A percentile compares a stretch with the other conserved stretches of the same genome.
Evolutionary conservation across 2,797 vertebrate species (phyloP).

Genomic region (Taenioides sp.): DNA sequence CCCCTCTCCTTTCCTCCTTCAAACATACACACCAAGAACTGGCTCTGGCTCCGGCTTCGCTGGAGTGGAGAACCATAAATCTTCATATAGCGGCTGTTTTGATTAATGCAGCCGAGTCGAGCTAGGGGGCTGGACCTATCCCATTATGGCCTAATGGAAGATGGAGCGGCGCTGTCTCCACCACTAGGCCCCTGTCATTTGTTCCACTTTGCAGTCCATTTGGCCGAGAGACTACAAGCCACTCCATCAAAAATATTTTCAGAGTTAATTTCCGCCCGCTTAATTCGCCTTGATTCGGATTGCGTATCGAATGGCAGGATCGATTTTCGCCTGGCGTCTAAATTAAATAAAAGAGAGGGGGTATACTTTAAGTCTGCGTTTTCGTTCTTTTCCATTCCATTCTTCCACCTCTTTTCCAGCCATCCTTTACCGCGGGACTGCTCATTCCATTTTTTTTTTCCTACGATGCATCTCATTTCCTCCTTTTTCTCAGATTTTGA

Average conservation of each 20-base stretch:
- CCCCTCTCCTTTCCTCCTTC: slow-evolving; percentile 54
- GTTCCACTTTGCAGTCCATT: slow-evolving; percentile 99
- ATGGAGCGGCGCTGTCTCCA: slow-evolving; percentile 97
- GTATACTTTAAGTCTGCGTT: slow-evolving; percentile 83
- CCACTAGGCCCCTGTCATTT: slow-evolving; percentile 97
- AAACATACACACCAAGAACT: slow-evolving; percentile 75
- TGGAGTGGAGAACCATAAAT: slow-evolving; percentile 94
- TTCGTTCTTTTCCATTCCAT: slow-evolving; percentile 81
- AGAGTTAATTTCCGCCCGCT: slow-evolving; percentile 95
- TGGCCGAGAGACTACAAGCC: slow-evolving; percentile 93
- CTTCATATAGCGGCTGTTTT: slow-evolving; percentile 96
- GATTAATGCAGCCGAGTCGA: slow-evolving; percentile 93
- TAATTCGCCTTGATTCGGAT: slow-evolving; percentile 95
- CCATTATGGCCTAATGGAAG: slow-evolving; percentile 98
- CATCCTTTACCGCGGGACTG: slow-evolving; percentile 72
- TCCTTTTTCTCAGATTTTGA: slow-evolving; percentile 73
- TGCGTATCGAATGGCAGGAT: slow-evolving; percentile 95
- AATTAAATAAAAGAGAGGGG: slow-evolving; percentile 90
- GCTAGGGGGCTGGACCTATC: slow-evolving; percentile 93
- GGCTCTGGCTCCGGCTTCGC: slow-evolving; percentile 80
- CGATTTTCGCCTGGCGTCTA: slow-evolving; percentile 94
- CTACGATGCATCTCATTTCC: slow-evolving; percentile 79
- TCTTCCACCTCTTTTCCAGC: slow-evolving; percentile 74
- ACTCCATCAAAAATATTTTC: slow-evolving; percentile 97
- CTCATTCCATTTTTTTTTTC: slow-evolving; percentile 72